These are phyloP conservation scores for Dolomedes plantarius DNA, from an alignment of 2,888 invertebrate species.

Conservation along the genomic window DNA sequence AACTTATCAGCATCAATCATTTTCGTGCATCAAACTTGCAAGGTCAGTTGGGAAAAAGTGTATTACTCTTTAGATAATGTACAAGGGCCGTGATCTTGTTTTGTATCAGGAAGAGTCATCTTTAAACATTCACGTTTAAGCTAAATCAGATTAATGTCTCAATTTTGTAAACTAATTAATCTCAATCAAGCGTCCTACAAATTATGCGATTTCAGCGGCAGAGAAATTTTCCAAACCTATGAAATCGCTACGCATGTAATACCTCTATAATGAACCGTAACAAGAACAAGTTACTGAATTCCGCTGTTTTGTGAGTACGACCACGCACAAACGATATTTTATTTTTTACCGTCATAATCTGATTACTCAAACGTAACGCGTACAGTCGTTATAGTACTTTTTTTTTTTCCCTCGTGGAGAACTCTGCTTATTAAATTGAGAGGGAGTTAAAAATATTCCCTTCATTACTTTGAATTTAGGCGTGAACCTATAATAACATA, in stretches of 20 bases:
- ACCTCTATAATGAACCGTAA: too few species aligned
- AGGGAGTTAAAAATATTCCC: neutral
- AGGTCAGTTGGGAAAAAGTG: too few species aligned
- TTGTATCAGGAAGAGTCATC: too few species aligned
- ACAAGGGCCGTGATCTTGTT: too few species aligned
- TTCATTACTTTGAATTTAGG: neutral
- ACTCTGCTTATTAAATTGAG: neutral
- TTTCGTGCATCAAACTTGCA: too few species aligned
- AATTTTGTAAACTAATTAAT: constrained; percentile 36
- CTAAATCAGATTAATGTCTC: constrained; percentile 7
- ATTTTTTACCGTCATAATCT: neutral
- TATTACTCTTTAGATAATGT: too few species aligned
- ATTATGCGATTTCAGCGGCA: neutral
- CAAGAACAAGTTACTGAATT: too few species aligned
- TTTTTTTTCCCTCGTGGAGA: neutral
- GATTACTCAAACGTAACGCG: neutral
- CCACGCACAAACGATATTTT: too few species aligned
- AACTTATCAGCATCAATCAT: too few species aligned
- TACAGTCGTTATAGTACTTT: neutral
- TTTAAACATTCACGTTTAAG: too few species aligned
- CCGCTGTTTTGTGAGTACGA: too few species aligned
- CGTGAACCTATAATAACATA: neutral
- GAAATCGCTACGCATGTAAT: constrained; percentile 12
- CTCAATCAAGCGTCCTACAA: constrained; percentile 15
- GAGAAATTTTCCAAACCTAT: constrained; percentile 11